Percentiles rank a stretch among this genome's conserved stretches.
phyloP scores from a whole-genome alignment of 2,113 vertebrate genomes.

The Lanius collurio region DNA sequence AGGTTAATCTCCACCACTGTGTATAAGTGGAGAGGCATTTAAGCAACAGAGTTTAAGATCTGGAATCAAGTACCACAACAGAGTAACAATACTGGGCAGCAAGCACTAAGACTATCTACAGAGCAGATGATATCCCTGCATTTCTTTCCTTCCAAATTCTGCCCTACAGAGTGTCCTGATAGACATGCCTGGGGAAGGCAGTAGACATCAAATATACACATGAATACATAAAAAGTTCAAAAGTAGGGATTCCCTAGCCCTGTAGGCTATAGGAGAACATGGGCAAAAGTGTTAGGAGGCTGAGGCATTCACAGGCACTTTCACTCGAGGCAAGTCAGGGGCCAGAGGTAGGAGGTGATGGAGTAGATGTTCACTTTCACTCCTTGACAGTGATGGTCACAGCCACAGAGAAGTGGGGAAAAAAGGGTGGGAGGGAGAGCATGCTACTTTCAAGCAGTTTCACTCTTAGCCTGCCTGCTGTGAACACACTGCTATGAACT shows the following conservation, averaged over 20 bases:
- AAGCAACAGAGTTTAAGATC: background rate
- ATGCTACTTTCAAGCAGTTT: background rate
- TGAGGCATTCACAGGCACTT: background rate
- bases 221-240: background rate
- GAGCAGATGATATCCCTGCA: background rate
- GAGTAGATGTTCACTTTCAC: slow-evolving; percentile 39
- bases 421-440: background rate
- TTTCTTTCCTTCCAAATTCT: background rate
- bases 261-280: background rate
- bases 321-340: background rate
- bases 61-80: background rate
- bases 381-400: slow-evolving; percentile 6
- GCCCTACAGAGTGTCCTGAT: background rate
- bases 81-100: background rate
- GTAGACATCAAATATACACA: background rate
- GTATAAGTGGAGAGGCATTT: background rate
- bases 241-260: background rate
- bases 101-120: background rate
- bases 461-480: background rate
- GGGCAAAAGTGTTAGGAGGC: background rate
- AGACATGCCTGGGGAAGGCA: background rate
- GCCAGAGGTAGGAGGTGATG: slow-evolving; percentile 9
- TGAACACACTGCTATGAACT: background rate
- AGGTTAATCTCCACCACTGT: background rate
- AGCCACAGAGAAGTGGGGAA: background rate